These are phyloP conservation scores for Helicoverpa assulta DNA, from an alignment of 2,888 invertebrate genomes.

Conservation along the genomic window DNA sequence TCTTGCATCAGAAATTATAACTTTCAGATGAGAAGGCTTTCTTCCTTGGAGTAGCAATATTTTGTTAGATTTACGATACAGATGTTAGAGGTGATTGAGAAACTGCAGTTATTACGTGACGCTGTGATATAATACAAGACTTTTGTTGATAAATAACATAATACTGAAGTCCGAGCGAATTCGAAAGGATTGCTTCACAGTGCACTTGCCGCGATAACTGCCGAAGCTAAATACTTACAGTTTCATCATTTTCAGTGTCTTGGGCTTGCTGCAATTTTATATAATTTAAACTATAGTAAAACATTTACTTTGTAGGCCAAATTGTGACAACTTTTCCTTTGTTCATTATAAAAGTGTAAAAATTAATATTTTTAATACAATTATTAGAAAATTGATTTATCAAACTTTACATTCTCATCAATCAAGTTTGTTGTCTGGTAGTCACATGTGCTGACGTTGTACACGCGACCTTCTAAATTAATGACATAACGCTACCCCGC, in stretches of 20 bases:
- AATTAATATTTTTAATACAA: too few species aligned
- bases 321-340: too few species aligned
- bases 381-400: too few species aligned
- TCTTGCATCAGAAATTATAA: background rate
- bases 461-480: background rate
- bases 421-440: background rate
- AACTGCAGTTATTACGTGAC: conserved; percentile 42
- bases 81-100: conserved; percentile 41
- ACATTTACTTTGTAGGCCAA: too few species aligned
- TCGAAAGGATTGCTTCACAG: conserved; percentile 37
- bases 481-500: background rate
- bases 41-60: conserved; percentile 23
- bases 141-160: conserved; percentile 35
- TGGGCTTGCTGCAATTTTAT: too few species aligned
- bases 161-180: conserved; percentile 25
- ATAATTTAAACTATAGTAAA: too few species aligned
- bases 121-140: conserved; percentile 49
- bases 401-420: too few species aligned
- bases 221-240: conserved; percentile 8
- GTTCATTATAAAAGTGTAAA: too few species aligned
- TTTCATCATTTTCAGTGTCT: conserved; percentile 12
- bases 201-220: conserved; percentile 23
- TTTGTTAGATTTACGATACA: conserved; percentile 24
- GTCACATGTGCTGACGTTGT: too few species aligned
- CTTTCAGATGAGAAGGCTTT: background rate